phyloP scores from a whole-genome alignment of 1,140 invertebrate species.

The Vanessa atalanta region DNA sequence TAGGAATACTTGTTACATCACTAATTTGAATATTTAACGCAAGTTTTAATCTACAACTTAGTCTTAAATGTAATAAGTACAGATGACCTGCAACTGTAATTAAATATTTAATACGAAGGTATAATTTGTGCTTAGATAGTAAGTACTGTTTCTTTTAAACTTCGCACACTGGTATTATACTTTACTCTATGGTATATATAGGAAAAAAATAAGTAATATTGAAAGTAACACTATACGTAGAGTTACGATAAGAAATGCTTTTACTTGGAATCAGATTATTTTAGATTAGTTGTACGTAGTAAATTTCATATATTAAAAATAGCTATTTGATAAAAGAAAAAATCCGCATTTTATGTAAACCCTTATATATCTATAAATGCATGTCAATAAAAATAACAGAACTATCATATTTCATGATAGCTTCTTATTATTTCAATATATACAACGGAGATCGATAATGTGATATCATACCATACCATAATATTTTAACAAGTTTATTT shows the following conservation, averaged over 20 bases:
- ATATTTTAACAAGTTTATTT: background rate
- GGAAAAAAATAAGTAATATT: no score
- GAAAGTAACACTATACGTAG: no score
- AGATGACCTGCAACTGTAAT: slow-evolving; percentile 50
- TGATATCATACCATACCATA: background rate
- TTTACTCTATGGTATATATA: no score
- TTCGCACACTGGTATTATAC: background rate
- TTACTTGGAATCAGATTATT: no score
- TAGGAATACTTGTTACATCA: background rate
- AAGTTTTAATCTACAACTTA: background rate
- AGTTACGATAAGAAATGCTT: no score
- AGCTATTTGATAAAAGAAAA: background rate
- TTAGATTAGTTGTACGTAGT: no score
- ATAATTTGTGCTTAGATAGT: background rate
- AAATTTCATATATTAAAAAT: background rate
- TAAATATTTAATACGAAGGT: background rate
- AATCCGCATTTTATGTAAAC: background rate
- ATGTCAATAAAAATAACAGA: slow-evolving; percentile 16
- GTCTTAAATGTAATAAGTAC: slow-evolving; percentile 20
- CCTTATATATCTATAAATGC: slow-evolving; percentile 38
- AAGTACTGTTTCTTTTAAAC: background rate
- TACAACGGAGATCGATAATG: slow-evolving; percentile 38
- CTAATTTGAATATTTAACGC: background rate
- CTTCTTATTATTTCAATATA: slow-evolving; percentile 28
- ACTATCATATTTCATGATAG: slow-evolving; percentile 26